A percentile compares a stretch with the other conserved stretches of the same genome.
These are phyloP conservation scores for Notoglanidium macrostoma DNA, from an alignment of 2,797 vertebrate species.

Conservation along the genomic window DNA sequence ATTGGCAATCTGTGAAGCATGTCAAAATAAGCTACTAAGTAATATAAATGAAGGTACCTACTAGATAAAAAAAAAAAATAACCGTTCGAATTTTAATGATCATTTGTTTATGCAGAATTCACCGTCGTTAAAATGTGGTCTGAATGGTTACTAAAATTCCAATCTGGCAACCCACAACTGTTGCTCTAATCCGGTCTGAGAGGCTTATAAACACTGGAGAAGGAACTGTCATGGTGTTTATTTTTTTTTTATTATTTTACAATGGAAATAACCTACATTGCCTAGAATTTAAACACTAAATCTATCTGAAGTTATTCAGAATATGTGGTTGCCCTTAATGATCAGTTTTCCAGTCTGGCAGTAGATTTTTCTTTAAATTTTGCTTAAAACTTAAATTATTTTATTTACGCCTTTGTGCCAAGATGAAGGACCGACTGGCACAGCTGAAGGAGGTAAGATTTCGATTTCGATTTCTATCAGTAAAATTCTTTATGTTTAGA, in stretches of 20 bases:
- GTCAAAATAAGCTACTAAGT: not conserved
- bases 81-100: not conserved
- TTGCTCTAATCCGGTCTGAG: constrained; percentile 59
- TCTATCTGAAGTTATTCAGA: constrained; percentile 2
- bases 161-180: constrained; percentile 50
- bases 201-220: constrained; percentile 54
- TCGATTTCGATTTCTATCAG: not conserved
- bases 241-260: constrained; percentile 1
- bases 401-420: constrained; percentile 20
- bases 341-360: constrained; percentile 12
- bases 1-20: not conserved
- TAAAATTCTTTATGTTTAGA: not conserved
- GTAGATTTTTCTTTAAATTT: not conserved
- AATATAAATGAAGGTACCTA: not conserved
- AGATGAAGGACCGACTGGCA: constrained; percentile 79
- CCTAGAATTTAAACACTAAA: not conserved
- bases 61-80: not conserved
- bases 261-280: not conserved
- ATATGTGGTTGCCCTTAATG: constrained; percentile 6
- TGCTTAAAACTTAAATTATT: not conserved
- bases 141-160: not conserved
- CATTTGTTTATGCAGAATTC: not conserved
- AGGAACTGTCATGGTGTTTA: constrained; percentile 48
- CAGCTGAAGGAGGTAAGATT: constrained; percentile 76
- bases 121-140: not conserved